phyloP scores from a whole-genome alignment of 2,888 invertebrate genomes.

The Pasiphila rectangulata region DNA sequence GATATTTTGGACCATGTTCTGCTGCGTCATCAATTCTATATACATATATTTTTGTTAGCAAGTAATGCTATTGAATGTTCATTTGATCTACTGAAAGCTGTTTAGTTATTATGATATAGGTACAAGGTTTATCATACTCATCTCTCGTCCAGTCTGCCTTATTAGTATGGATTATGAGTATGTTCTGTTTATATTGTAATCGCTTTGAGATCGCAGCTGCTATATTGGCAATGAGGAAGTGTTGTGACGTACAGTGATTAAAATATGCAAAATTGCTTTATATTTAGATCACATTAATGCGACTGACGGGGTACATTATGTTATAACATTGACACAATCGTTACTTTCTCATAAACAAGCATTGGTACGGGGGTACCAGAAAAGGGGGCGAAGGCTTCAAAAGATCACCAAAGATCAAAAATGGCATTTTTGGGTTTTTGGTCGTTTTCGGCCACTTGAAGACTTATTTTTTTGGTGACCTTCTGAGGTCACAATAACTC shows the following conservation, averaged over 20 bases:
- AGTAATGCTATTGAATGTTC: neutral
- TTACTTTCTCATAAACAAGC: too few relatives aligned
- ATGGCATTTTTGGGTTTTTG: too few relatives aligned
- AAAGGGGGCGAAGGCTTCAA: too few relatives aligned
- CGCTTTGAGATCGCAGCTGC: slow-evolving; percentile 8
- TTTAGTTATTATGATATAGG: neutral
- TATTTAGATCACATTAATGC: slow-evolving; percentile 3
- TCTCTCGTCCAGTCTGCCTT: neutral
- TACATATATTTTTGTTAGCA: neutral
- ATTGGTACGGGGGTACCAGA: too few relatives aligned
- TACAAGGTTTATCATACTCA: neutral
- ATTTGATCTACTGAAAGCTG: neutral
- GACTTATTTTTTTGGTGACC: too few relatives aligned
- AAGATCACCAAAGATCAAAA: too few relatives aligned
- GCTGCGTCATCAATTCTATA: neutral
- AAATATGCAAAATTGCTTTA: slow-evolving; percentile 21
- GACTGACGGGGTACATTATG: too few relatives aligned
- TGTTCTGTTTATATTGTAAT: slow-evolving; percentile 22
- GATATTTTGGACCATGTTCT: slow-evolving; percentile 5
- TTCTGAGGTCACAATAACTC: too few relatives aligned
- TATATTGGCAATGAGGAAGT: slow-evolving; percentile 23
- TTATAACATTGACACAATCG: too few relatives aligned
- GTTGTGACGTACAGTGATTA: slow-evolving; percentile 16
- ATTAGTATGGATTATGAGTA: slow-evolving; percentile 10
- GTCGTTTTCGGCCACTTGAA: too few relatives aligned